Evolutionary conservation across 2,113 vertebrate species (phyloP).

Genomic region (Gallinago paraguaiae): DNA sequence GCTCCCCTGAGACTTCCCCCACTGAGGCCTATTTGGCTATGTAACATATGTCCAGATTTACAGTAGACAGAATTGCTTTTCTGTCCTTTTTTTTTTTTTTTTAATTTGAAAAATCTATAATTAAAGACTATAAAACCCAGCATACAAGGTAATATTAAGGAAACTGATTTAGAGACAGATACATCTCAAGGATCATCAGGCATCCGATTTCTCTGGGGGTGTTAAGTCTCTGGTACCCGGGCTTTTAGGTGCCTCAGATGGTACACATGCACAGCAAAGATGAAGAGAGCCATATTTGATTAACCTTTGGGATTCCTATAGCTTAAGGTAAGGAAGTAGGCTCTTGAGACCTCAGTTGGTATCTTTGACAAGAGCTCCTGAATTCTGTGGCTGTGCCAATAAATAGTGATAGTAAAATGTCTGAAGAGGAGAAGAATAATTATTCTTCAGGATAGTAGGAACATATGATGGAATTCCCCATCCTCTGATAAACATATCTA

Average conservation of each 20-base stretch:
- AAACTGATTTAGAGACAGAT: neutral
- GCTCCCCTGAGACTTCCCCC: neutral
- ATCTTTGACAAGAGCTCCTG: neutral
- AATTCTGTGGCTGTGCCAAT: neutral
- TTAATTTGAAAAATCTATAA: neutral
- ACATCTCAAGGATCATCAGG: accelerated
- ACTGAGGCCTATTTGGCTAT: neutral
- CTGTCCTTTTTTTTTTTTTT: neutral
- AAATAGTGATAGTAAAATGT: neutral
- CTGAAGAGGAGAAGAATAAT: slow-evolving; percentile 14
- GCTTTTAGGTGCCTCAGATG: neutral
- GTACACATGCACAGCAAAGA: accelerated
- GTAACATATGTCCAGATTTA: neutral
- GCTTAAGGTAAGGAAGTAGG: neutral
- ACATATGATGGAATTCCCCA: slow-evolving; percentile 36
- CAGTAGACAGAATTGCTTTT: neutral
- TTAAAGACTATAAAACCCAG: neutral
- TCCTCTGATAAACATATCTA: slow-evolving; percentile 38
- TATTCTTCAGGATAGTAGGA: slow-evolving; percentile 1
- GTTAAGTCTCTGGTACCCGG: neutral
- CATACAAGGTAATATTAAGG: neutral
- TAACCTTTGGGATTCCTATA: neutral
- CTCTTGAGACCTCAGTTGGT: neutral
- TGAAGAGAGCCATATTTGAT: neutral
- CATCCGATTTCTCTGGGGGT: neutral